Evolutionary conservation across 2,888 invertebrate species (phyloP).

Genomic region (Rhamphomyia laevipes): DNA sequence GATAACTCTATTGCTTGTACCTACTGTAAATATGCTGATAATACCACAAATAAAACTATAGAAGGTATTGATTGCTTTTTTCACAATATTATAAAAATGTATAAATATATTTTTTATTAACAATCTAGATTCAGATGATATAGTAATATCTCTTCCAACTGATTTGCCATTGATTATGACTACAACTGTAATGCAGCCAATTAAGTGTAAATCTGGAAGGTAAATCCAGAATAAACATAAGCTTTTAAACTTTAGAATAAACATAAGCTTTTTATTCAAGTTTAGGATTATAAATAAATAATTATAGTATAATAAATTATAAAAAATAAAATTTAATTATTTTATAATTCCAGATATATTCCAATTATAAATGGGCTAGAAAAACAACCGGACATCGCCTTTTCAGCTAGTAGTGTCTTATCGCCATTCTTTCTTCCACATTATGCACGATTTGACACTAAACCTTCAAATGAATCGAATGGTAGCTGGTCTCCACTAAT

Average conservation of each 20-base stretch:
- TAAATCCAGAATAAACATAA: constrained; percentile 23
- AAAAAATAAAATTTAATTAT: neutral
- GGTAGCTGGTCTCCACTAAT: constrained; percentile 59
- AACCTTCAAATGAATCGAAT: constrained; percentile 24
- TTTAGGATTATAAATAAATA: too few species aligned
- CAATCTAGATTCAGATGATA: too few species aligned
- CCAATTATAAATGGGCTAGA: constrained; percentile 40
- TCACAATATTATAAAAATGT: too few species aligned
- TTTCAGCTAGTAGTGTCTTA: constrained; percentile 47
- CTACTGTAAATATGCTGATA: constrained; percentile 19
- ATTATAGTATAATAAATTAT: neutral
- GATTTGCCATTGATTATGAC: constrained; percentile 19
- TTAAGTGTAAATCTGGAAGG: constrained; percentile 36
- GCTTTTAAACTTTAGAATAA: too few species aligned
- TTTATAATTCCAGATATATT: constrained; percentile 20
- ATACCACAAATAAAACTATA: constrained; percentile 16
- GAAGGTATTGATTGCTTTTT: too few species aligned
- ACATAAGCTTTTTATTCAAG: too few species aligned
- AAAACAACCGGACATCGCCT: constrained; percentile 42
- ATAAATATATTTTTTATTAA: too few species aligned
- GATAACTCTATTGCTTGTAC: constrained; percentile 60
- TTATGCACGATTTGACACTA: constrained; percentile 40
- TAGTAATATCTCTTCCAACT: neutral
- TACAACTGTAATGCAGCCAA: constrained; percentile 37
- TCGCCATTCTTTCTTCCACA: constrained; percentile 42